A percentile compares a stretch with the other conserved stretches of the same genome.
Evolutionary conservation across 2,113 vertebrate genomes (phyloP).

Genomic region (Ardeotis arabs): DNA sequence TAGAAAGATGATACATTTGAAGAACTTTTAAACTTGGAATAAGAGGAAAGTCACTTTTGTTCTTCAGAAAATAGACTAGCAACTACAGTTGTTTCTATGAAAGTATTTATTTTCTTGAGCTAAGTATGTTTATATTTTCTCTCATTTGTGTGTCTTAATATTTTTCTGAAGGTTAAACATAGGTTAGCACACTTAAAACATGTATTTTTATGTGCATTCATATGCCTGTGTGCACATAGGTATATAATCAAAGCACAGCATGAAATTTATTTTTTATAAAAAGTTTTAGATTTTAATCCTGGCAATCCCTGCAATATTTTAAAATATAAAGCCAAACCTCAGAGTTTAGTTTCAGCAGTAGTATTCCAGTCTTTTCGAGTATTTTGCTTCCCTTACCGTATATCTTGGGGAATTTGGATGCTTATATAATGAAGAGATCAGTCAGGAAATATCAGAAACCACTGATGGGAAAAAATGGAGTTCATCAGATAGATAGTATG

Average conservation of each 20-base stretch:
- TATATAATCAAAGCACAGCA: slow-evolving; percentile 10
- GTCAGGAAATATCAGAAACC: background rate
- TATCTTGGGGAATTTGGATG: background rate
- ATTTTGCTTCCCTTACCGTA: background rate
- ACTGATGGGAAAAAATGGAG: background rate
- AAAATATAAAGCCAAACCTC: background rate
- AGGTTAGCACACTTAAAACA: background rate
- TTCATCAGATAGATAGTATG: background rate
- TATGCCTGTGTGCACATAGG: background rate
- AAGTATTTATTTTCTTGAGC: background rate
- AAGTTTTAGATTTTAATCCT: background rate
- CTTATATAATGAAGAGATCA: background rate
- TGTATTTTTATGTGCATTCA: slow-evolving; percentile 20
- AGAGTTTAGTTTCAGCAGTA: background rate
- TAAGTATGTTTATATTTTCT: slow-evolving; percentile 58
- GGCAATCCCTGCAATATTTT: slow-evolving; percentile 7
- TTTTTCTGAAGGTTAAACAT: background rate
- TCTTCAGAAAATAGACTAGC: background rate
- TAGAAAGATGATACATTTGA: background rate
- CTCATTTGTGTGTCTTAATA: slow-evolving; percentile 35
- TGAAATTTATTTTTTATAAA: background rate
- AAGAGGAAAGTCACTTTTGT: background rate
- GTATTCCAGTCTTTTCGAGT: background rate
- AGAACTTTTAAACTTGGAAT: background rate
- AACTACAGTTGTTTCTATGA: background rate